phyloP scores from a whole-genome alignment of 2,888 invertebrate species.

The Conistra vaccinii region DNA sequence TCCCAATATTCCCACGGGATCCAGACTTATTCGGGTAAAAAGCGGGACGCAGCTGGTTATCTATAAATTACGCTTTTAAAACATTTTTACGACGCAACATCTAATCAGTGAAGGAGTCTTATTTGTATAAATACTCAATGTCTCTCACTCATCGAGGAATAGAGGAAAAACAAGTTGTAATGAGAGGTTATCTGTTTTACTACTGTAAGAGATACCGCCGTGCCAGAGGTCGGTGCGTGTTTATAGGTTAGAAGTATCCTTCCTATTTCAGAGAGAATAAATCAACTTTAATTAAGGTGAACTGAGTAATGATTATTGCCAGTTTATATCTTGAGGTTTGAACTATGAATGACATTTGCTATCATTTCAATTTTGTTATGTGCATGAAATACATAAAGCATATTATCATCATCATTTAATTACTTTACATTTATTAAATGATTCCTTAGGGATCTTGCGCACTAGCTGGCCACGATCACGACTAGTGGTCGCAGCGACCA shows the following conservation, averaged over 20 bases:
- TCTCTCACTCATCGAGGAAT: neutral
- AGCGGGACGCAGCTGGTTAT: neutral
- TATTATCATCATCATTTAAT: too few species aligned
- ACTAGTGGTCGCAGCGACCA: too few species aligned
- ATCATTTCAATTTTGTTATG: neutral
- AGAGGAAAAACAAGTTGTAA: constrained; percentile 46
- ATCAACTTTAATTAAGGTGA: neutral
- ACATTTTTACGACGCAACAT: neutral
- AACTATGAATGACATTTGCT: neutral
- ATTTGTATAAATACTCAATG: constrained; percentile 12
- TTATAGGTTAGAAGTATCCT: constrained; percentile 32
- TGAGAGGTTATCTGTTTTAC: constrained; percentile 40
- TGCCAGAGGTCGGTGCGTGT: constrained; percentile 40
- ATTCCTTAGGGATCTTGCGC: too few species aligned
- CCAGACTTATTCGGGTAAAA: too few species aligned
- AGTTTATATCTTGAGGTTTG: neutral
- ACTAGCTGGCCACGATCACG: too few species aligned
- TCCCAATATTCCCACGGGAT: too few species aligned
- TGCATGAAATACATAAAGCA: neutral
- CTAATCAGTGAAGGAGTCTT: neutral
- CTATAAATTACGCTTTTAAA: neutral
- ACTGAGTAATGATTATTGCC: neutral
- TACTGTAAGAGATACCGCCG: constrained; percentile 20
- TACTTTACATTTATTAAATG: too few species aligned
- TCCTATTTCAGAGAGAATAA: constrained; percentile 20